Conservation (phyloP, 1,140 invertebrate species). For the Amphibalanus amphitrite region DNA sequence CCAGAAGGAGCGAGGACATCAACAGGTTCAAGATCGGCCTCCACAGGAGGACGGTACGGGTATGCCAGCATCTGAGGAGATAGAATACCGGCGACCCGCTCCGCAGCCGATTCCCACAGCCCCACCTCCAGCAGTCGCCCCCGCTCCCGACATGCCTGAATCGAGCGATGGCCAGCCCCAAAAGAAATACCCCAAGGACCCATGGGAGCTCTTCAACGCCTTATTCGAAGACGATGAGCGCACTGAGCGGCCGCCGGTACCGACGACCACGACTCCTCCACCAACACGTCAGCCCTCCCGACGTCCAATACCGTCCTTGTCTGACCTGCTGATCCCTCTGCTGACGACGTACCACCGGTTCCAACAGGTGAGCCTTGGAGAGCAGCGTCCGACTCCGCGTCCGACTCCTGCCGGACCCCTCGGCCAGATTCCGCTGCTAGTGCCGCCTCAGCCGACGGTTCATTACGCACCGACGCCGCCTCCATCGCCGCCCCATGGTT, state of each 20-base stretch:
- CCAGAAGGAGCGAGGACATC: background rate
- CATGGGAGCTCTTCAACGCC: background rate
- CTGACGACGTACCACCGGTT: background rate
- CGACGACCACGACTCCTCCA: background rate
- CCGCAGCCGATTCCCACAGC: no score
- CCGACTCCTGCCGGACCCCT: background rate
- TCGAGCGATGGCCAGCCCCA: background rate
- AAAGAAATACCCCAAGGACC: background rate
- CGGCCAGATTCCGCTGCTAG: background rate
- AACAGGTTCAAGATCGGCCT: background rate
- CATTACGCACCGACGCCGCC: background rate
- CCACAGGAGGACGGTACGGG: no score
- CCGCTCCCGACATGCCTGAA: background rate
- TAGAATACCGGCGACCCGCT: background rate
- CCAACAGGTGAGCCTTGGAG: background rate
- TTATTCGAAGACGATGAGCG: background rate
- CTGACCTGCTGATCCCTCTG: background rate
- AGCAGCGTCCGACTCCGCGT: background rate
- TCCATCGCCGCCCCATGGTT: slow-evolving; percentile 4
- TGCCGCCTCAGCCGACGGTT: background rate
- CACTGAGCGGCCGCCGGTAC: background rate
- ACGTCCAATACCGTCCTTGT: background rate
- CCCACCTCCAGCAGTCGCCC: no score
- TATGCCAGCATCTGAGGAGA: background rate
- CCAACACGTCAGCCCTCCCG: background rate